These are phyloP conservation scores for Tenebrosternarchus preto DNA, from an alignment of 2,113 vertebrate genomes.

Conservation along the genomic window DNA sequence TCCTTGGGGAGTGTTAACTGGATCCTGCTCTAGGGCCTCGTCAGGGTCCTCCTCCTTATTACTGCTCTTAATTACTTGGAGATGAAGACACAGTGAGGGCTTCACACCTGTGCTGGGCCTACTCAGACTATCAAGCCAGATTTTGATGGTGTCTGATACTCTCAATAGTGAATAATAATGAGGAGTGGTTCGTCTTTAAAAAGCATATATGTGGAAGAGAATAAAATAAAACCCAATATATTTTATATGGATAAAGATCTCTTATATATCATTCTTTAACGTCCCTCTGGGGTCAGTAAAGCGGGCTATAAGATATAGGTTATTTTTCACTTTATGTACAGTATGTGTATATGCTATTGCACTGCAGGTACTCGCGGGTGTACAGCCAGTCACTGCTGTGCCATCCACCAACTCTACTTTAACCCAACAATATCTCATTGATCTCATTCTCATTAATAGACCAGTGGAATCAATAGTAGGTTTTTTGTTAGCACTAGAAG, in stretches of 20 bases:
- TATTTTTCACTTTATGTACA: background rate
- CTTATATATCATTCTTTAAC: no score
- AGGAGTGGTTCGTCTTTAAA: background rate
- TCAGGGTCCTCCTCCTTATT: constrained; percentile 45
- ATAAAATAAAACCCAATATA: background rate
- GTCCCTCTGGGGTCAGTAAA: no score
- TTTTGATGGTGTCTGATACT: background rate
- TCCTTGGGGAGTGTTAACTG: constrained; percentile 51
- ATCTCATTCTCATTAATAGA: background rate
- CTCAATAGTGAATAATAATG: no score
- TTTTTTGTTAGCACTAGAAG: no score
- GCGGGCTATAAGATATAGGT: no score
- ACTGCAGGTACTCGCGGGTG: no score
- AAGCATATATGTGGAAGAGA: background rate
- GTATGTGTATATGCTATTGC: background rate
- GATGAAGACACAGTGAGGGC: constrained; percentile 34
- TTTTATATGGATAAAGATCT: no score
- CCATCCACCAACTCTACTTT: no score
- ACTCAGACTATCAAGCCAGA: background rate
- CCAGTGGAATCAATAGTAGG: background rate
- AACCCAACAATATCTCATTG: background rate
- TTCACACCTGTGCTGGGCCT: constrained; percentile 24
- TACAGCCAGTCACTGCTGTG: no score
- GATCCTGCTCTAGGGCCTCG: constrained; percentile 47
- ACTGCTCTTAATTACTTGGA: constrained; percentile 49